Evolutionary conservation across 2,797 vertebrate species (phyloP).

Genomic region (Leptoclinus maculatus): DNA sequence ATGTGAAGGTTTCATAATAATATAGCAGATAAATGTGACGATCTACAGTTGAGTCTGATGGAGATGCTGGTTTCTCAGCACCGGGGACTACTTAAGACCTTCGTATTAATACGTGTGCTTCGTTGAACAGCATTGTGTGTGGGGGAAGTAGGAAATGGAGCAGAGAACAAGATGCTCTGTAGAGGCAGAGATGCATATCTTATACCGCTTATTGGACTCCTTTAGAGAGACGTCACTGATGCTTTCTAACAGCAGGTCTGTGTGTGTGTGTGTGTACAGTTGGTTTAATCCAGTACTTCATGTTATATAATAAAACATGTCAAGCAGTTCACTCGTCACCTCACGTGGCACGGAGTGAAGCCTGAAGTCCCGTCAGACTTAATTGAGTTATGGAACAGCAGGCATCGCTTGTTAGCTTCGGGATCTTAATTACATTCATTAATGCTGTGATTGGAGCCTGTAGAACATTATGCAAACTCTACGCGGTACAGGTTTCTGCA

Average conservation of each 20-base stretch:
- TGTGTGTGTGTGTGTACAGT: not conserved
- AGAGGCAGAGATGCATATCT: not conserved
- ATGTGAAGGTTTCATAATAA: not conserved
- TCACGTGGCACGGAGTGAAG: slow-evolving; percentile 18
- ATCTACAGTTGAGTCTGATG: slow-evolving; percentile 2
- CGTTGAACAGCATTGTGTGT: not conserved
- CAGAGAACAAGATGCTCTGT: not conserved
- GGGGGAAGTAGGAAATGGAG: not conserved
- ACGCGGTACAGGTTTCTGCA: slow-evolving; percentile 23
- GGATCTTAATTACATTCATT: slow-evolving; percentile 60
- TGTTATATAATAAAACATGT: not conserved
- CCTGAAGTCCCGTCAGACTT: slow-evolving; percentile 1
- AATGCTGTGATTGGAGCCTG: slow-evolving; percentile 52
- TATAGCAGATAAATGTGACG: not conserved
- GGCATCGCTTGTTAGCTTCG: not conserved
- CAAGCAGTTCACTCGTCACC: not conserved
- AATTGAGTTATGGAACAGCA: slow-evolving; percentile 24
- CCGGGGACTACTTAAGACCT: not conserved
- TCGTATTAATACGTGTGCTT: not conserved
- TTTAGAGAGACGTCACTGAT: not conserved
- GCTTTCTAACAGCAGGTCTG: not conserved
- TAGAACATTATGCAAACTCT: slow-evolving; percentile 52
- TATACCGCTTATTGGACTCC: not conserved
- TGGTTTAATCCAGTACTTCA: not conserved
- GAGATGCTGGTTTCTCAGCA: slow-evolving; percentile 2